phyloP scores from a whole-genome alignment of 2,888 invertebrate genomes.

The Harpagoxenus sublaevis region DNA sequence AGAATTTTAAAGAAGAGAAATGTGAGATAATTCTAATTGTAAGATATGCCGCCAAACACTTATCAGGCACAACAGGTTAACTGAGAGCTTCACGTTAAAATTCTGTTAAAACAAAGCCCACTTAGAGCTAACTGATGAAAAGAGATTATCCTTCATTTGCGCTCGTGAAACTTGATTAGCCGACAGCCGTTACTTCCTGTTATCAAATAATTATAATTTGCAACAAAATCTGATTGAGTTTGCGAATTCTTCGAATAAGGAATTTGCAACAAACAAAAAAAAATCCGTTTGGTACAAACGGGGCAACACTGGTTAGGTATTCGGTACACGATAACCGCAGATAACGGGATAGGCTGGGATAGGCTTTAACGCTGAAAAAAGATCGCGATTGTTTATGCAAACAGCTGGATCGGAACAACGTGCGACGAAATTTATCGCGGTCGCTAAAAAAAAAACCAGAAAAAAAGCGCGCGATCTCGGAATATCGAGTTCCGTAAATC shows the following conservation, averaged over 20 bases:
- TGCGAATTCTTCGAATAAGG: neutral
- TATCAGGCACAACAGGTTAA: neutral
- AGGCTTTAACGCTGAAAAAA: neutral
- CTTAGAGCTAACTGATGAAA: neutral
- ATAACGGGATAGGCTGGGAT: neutral
- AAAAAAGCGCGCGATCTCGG: neutral
- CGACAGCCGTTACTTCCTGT: neutral
- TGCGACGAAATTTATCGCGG: conserved; percentile 15
- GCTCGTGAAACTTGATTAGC: neutral
- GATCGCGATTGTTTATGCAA: conserved; percentile 30
- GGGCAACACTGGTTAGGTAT: neutral
- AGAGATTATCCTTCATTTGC: conserved; percentile 3
- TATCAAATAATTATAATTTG: conserved; percentile 2
- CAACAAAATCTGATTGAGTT: neutral
- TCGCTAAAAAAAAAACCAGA: too few species aligned
- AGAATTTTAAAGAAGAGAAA: neutral
- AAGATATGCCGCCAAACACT: neutral
- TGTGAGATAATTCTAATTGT: neutral
- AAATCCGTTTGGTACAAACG: neutral
- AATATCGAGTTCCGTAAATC: conserved; percentile 36
- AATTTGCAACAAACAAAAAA: neutral
- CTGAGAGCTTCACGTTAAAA: neutral
- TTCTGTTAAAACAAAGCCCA: neutral
- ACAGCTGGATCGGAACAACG: neutral
- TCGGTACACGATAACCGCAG: neutral